A percentile compares a stretch with the other conserved stretches of the same genome.
phyloP scores from a whole-genome alignment of 2,888 invertebrate species.

The Hofmannophila pseudospretella region DNA sequence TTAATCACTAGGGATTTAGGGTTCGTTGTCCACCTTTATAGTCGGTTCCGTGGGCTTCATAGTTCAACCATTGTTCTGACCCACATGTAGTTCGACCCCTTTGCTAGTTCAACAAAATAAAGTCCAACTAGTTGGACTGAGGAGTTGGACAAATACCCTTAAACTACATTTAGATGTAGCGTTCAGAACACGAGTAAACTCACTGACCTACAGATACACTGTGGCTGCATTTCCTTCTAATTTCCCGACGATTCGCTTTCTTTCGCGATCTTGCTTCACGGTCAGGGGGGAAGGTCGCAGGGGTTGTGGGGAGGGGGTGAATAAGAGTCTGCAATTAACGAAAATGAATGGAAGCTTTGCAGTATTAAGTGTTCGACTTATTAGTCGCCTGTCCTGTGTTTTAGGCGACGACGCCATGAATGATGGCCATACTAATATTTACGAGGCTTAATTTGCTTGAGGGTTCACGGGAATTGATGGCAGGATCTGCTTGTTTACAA shows the following conservation, averaged over 20 bases:
- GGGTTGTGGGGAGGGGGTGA: conserved; percentile 22
- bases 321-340: conserved; percentile 47
- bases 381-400: conserved; percentile 39
- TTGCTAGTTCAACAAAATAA: no score
- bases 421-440: conserved; percentile 45
- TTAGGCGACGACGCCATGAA: conserved; percentile 49
- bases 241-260: background rate
- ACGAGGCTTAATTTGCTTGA: conserved; percentile 47
- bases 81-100: no score
- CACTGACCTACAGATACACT: conserved; percentile 1
- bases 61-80: no score
- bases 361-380: conserved; percentile 40
- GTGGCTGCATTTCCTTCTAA: conserved; percentile 1
- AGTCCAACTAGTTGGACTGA: no score
- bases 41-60: no score
- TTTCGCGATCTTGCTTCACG: conserved; percentile 1
- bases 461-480: conserved; percentile 29
- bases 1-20: no score
- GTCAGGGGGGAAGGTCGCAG: conserved; percentile 2
- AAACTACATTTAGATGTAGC: no score
- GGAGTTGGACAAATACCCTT: no score
- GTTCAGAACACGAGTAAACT: no score
- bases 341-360: conserved; percentile 56
- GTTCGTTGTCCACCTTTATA: no score
- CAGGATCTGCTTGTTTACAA: conserved; percentile 30